These are phyloP conservation scores for Galbula dea DNA, from an alignment of 2,113 vertebrate genomes.

Conservation along the genomic window DNA sequence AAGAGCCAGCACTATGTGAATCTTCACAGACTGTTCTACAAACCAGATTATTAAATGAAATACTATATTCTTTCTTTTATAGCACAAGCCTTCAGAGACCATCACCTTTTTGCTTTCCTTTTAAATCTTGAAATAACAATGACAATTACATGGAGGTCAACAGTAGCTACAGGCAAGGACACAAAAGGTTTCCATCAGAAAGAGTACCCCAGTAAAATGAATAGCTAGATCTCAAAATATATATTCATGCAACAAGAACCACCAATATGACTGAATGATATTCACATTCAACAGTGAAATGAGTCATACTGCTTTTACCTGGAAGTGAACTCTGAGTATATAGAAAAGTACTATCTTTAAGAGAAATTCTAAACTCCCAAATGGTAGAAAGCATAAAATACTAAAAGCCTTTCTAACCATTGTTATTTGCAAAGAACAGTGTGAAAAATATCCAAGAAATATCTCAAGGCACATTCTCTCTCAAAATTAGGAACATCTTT, in stretches of 20 bases:
- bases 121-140: conserved; percentile 6
- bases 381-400: not conserved
- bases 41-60: not conserved
- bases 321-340: not conserved
- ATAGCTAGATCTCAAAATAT: not conserved
- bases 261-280: not conserved
- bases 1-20: not conserved
- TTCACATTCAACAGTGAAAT: not conserved
- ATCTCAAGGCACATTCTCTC: not conserved
- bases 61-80: not conserved
- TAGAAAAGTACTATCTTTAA: not conserved
- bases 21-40: not conserved
- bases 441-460: not conserved
- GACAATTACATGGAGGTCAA: conserved; percentile 18
- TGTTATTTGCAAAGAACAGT: not conserved
- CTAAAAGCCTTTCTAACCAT: not conserved
- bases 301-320: not conserved
- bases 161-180: conserved; percentile 20
- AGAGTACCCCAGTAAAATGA: not conserved
- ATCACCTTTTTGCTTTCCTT: not conserved
- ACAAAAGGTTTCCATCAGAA: conserved; percentile 13
- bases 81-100: not conserved
- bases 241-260: not conserved
- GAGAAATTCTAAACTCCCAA: not conserved
- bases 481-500: conserved; percentile 8